Evolutionary conservation across 2,113 vertebrate species (phyloP).

Genomic region (Chinchilla lanigera): DNA sequence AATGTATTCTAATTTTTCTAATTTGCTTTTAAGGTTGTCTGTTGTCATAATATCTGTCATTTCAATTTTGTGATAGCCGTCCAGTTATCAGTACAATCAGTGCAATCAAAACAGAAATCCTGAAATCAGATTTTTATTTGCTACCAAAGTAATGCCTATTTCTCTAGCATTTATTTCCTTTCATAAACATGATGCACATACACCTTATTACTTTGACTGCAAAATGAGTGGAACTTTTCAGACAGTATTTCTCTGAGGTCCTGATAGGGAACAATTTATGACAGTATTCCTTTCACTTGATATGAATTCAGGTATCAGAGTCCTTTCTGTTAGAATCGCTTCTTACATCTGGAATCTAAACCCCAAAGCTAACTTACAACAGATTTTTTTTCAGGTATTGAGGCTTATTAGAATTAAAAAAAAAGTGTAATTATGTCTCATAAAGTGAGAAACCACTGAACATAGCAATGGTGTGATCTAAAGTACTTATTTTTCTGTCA

Average conservation of each 20-base stretch:
- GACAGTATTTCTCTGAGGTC: conserved; percentile 9
- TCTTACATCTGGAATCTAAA: conserved; percentile 53
- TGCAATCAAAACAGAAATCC: conserved; percentile 44
- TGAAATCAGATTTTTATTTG: conserved; percentile 33
- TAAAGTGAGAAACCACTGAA: conserved; percentile 43
- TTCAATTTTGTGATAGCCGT: conserved; percentile 40
- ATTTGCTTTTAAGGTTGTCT: conserved; percentile 55
- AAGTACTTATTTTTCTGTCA: conserved; percentile 50
- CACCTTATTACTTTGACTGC: neutral
- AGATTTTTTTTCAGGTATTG: conserved; percentile 36
- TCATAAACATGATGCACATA: neutral
- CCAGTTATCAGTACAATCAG: neutral
- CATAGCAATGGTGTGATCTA: conserved; percentile 8
- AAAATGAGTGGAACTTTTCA: conserved; percentile 15
- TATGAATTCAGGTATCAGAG: conserved; percentile 49
- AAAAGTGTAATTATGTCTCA: conserved; percentile 31
- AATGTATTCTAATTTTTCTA: neutral
- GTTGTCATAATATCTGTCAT: conserved; percentile 8
- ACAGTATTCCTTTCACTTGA: conserved; percentile 29
- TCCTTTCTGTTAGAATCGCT: conserved; percentile 29
- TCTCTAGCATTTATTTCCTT: conserved; percentile 44
- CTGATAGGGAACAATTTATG: conserved; percentile 26
- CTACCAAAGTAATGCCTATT: conserved; percentile 24
- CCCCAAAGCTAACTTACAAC: conserved; percentile 45
- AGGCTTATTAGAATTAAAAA: conserved; percentile 23